Conservation (phyloP, 1,140 invertebrate species). For the Drosophila hydei region DNA sequence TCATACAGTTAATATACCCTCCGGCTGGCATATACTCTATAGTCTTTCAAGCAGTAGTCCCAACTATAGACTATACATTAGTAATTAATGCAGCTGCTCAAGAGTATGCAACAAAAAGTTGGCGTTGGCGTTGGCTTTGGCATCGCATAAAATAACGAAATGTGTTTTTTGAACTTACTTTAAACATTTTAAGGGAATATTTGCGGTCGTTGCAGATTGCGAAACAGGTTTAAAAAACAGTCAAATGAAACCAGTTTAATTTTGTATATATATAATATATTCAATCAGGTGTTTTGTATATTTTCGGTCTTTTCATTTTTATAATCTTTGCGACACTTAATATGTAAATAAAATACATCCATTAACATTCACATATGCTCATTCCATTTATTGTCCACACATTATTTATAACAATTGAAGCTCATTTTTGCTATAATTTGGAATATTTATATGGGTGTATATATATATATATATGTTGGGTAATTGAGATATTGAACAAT, state of each 20-base stretch:
- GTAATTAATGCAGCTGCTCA: neutral
- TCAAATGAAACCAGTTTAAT: neutral
- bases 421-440: conserved; percentile 47
- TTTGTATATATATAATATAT: neutral
- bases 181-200: no score
- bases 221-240: neutral
- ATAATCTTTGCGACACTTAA: conserved; percentile 59
- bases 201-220: neutral
- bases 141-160: neutral
- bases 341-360: conserved; percentile 56
- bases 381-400: conserved; percentile 76
- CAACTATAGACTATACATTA: neutral
- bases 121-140: no score
- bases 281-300: conserved; percentile 38
- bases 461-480: conserved; percentile 31
- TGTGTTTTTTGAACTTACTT: no score
- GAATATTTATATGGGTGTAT: conserved; percentile 40
- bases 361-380: conserved; percentile 60
- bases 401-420: conserved; percentile 65
- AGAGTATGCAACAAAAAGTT: neutral
- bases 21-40: no score
- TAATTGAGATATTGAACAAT: conserved; percentile 47
- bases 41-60: neutral
- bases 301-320: conserved; percentile 70
- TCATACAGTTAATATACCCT: no score